Evolutionary conservation across 2,888 invertebrate species (phyloP).

Genomic region (Tenodera sinensis): DNA sequence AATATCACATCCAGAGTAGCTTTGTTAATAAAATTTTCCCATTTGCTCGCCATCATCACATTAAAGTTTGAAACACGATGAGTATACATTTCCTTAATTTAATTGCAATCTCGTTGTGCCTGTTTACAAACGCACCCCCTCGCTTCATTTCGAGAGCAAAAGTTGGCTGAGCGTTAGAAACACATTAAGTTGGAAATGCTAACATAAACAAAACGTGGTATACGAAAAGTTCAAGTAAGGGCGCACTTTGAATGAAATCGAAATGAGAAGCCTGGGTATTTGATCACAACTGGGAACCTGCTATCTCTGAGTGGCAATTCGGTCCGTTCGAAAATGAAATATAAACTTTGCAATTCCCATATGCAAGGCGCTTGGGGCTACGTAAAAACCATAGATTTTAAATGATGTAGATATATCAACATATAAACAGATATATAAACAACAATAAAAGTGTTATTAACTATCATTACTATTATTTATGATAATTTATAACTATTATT

Average conservation of each 20-base stretch:
- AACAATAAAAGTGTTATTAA: too few relatives aligned
- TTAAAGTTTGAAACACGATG: background rate
- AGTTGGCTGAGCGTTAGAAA: background rate
- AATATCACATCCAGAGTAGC: background rate
- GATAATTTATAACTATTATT: too few relatives aligned
- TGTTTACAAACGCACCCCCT: background rate
- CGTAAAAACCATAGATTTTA: too few relatives aligned
- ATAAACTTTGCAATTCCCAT: too few relatives aligned
- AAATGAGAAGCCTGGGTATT: background rate
- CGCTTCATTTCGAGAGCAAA: background rate
- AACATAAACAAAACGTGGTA: background rate
- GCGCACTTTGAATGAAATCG: background rate
- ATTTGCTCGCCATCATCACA: background rate
- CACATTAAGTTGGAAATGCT: background rate
- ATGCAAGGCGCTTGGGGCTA: too few relatives aligned
- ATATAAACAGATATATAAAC: too few relatives aligned
- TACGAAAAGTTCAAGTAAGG: background rate
- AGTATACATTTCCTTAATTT: background rate
- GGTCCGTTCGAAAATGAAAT: too few relatives aligned
- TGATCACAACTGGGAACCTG: background rate
- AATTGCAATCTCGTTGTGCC: background rate
- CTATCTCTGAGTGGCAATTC: too few relatives aligned
- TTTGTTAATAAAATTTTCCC: background rate
- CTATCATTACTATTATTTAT: too few relatives aligned
- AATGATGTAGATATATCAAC: too few relatives aligned